phyloP scores from a whole-genome alignment of 92 coral and sea anemone species.

The Paramuricea clavata region DNA sequence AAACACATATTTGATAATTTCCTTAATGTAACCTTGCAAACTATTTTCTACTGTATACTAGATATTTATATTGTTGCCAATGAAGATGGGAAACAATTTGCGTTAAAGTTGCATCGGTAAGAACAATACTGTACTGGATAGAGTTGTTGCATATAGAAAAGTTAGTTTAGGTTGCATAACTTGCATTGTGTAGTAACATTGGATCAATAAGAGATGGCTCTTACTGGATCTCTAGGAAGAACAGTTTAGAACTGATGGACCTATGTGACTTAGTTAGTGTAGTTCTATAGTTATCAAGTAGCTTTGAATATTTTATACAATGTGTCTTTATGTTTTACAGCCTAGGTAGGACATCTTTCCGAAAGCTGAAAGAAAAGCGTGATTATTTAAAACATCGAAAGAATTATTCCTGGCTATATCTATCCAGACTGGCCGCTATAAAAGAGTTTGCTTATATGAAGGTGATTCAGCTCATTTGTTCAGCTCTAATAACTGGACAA shows the following conservation, averaged over 20 bases:
- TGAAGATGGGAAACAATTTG: slow-evolving; percentile 92
- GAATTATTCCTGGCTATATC: slow-evolving; percentile 90
- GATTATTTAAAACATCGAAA: slow-evolving; percentile 92
- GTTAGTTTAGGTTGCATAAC: too few relatives aligned
- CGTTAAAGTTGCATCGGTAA: slow-evolving; percentile 94
- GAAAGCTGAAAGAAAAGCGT: slow-evolving; percentile 90
- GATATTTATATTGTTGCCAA: slow-evolving; percentile 97
- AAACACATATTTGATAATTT: background rate
- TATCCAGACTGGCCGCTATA: slow-evolving; percentile 95
- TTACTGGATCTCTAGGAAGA: too few relatives aligned
- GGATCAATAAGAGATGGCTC: too few relatives aligned
- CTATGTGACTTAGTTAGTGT: too few relatives aligned
- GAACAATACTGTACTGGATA: background rate
- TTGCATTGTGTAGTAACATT: too few relatives aligned
- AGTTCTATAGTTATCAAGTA: too few relatives aligned
- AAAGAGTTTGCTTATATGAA: slow-evolving; percentile 96
- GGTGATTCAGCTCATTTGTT: too few relatives aligned
- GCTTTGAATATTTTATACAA: too few relatives aligned
- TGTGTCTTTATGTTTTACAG: slow-evolving; percentile 50
- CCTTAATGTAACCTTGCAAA: too few relatives aligned
- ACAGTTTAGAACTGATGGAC: too few relatives aligned
- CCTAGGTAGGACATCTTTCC: slow-evolving; percentile 94
- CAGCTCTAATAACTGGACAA: too few relatives aligned
- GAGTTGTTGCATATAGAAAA: too few relatives aligned
- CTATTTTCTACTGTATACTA: slow-evolving; percentile 8